Conservation (phyloP, 92 coral and sea anemone species). For the Porites lobata region DNA sequence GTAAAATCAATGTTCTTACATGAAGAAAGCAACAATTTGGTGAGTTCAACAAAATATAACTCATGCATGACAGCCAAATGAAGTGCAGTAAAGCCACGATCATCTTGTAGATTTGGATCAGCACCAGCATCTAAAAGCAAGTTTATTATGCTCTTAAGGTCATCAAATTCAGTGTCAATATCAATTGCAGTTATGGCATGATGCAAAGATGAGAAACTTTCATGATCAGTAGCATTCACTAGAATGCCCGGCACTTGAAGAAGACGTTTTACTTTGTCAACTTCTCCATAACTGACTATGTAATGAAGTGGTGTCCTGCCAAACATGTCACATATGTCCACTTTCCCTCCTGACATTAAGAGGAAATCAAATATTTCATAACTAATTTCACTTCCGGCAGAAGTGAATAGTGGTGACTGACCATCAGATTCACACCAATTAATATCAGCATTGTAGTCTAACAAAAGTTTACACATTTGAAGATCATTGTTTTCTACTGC, state of each 20-base stretch:
- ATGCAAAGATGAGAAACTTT: conserved; percentile 15
- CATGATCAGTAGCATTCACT: conserved; percentile 15
- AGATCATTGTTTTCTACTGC: conserved; percentile 17
- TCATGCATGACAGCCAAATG: conserved; percentile 19
- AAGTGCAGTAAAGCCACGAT: conserved; percentile 11
- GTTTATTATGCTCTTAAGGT: not conserved
- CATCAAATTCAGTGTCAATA: conserved; percentile 3
- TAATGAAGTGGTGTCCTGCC: conserved; percentile 27
- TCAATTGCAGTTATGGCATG: conserved; percentile 4
- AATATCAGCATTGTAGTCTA: conserved; percentile 18
- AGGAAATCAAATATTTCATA: conserved; percentile 14
- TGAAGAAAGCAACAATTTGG: conserved; percentile 2
- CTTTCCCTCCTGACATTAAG: conserved; percentile 10
- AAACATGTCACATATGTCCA: conserved; percentile 6
- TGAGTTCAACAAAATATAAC: conserved; percentile 9
- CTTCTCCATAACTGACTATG: not conserved
- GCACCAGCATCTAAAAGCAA: conserved; percentile 27
- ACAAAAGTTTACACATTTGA: conserved; percentile 20
- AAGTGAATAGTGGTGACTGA: conserved; percentile 11
- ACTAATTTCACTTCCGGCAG: conserved; percentile 6
- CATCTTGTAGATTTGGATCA: conserved; percentile 20
- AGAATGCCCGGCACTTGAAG: conserved; percentile 3
- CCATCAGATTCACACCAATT: conserved; percentile 21
- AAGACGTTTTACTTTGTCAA: conserved; percentile 1
- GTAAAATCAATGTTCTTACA: conserved; percentile 9